These are phyloP conservation scores for Sus scrofa DNA, from an alignment of 2,113 vertebrate genomes.

Conservation along the genomic window T2T-Sscrofa CM000826.6:114129501-114130000, in stretches of 20 bases:
- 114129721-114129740: not conserved
- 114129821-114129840: no score
- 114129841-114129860: no score
- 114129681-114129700: not conserved
- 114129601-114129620: not conserved
- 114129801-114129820: no score
- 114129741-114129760: not conserved
- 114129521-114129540: not conserved
- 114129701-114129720: not conserved
- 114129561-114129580: conserved; percentile 28
- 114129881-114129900: no score
- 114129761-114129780: not conserved
- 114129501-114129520: not conserved
- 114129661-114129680: not conserved
- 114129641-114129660: not conserved
- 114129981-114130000: not conserved
- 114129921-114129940: no score
- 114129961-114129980: not conserved
- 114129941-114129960: no score
- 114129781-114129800: not conserved
- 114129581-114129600: not conserved
- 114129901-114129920: no score
- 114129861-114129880: no score
- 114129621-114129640: conserved; percentile 20
- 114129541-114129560: conserved; percentile 11